Evolutionary conservation across 1,140 invertebrate species (phyloP), one percentile per base, ranked within the genome.

Genomic region (Ylistrum balloti): DNA sequence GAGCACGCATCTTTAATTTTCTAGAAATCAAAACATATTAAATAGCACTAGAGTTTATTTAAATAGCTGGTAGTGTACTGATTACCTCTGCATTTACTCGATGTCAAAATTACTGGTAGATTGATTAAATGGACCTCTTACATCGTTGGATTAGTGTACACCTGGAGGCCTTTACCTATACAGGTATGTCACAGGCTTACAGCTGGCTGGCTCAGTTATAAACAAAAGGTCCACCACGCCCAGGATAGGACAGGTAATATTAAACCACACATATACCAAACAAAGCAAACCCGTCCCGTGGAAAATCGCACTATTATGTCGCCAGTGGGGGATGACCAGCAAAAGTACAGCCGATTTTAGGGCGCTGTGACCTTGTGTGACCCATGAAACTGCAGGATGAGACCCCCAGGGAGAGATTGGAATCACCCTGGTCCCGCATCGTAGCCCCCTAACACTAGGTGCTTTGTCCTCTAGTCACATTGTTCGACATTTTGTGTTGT

Each of bases 121-220:
- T 74, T 74, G 56, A 74, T 74, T 74, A 74, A 74, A 74, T 74
- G n/a, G 56, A 74, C 56, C 56, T 74, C 56, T 74, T 74, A 74
- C 56, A 74, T 74, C 56, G 56, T n/a, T 28, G 20, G 41, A 45
- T 45, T 45, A 74, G 56, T 74, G 5, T 74, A 74, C 56, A 74
- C 56, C 56, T 74, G 56, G 56, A 74, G 56, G 56, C 56, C 17
- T 74, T 74, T 74, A 74, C 56, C 56, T 74, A 17, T 28, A 74
- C 56, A 74, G 56, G 56, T 74, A 74, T n/a, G 56, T 74, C 56
- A 74, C 28, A 9, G 56, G n/a, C 15, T 74, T 74, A 74, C 56
- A 74, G 56, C 56, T 74, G 56, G n/a, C 56, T 74, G 56, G 22
- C 56, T 74, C 56, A n/a, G n/a, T 0, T 28, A 74, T 74, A 74